Evolutionary conservation across 2,113 vertebrate species (phyloP).

Genomic region (Acrocephalus arundinaceus): DNA sequence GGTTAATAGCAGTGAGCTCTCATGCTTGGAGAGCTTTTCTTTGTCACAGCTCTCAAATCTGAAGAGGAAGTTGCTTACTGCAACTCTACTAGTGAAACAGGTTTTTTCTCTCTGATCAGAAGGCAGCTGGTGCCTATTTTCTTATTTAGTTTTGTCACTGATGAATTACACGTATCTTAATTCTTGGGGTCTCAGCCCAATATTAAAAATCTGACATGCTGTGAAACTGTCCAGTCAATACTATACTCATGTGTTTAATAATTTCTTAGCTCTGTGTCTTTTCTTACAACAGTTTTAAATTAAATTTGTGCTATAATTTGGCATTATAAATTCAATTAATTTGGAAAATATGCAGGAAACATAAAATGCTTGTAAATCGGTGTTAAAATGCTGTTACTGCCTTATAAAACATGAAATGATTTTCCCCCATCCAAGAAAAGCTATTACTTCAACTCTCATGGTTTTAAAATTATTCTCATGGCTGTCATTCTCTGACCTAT

Average conservation of each 20-base stretch:
- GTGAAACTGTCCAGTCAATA: neutral
- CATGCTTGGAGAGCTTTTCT: neutral
- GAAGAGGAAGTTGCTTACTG: neutral
- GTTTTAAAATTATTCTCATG: constrained; percentile 38
- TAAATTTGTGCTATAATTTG: constrained; percentile 21
- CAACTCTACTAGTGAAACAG: neutral
- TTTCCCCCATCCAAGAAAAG: neutral
- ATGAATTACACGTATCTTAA: neutral
- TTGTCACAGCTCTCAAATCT: neutral
- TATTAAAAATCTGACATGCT: neutral
- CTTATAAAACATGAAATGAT: neutral
- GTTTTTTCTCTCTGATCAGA: neutral
- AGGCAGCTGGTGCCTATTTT: neutral
- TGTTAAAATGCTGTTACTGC: constrained; percentile 36
- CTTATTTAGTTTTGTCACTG: neutral
- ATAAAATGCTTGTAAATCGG: constrained; percentile 11
- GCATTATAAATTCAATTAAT: constrained; percentile 42
- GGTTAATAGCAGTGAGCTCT: neutral
- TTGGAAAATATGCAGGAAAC: constrained; percentile 13
- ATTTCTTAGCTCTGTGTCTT: neutral
- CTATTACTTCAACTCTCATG: neutral
- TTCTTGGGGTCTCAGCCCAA: neutral
- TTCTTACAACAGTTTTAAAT: neutral
- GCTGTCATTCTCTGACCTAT: constrained; percentile 9
- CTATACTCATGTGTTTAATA: neutral